phyloP scores from a whole-genome alignment of 2,888 invertebrate genomes.

The Melanophora roralis region DNA sequence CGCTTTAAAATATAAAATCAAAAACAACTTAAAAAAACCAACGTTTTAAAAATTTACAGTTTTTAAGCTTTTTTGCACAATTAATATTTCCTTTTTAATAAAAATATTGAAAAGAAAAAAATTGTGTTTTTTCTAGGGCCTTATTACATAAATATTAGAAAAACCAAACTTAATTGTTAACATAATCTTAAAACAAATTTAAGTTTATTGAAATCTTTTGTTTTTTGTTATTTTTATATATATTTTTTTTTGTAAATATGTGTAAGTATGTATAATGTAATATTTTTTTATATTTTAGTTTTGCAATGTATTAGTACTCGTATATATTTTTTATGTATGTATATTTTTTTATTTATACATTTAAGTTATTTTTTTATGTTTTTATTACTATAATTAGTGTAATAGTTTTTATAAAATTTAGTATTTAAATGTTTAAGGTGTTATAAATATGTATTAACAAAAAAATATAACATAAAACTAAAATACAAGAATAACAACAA shows the following conservation, averaged over 20 bases:
- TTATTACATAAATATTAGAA: constrained; percentile 54
- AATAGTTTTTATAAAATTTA: constrained; percentile 58
- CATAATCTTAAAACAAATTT: constrained; percentile 64
- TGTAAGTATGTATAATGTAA: constrained; percentile 67
- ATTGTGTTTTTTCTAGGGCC: constrained; percentile 61
- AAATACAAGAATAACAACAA: constrained; percentile 64
- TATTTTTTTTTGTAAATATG: constrained; percentile 49
- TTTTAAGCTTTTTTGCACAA: constrained; percentile 65
- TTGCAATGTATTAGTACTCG: constrained; percentile 56
- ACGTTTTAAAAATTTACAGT: constrained; percentile 71
- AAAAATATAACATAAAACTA: constrained; percentile 64
- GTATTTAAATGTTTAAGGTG: constrained; percentile 67
- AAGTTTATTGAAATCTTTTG: constrained; percentile 6
- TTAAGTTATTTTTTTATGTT: constrained; percentile 36
- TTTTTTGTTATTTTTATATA: constrained; percentile 40
- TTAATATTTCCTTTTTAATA: constrained; percentile 55
- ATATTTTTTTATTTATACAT: constrained; percentile 55
- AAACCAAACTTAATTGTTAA: constrained; percentile 67
- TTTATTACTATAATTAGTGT: constrained; percentile 30
- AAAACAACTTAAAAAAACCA: constrained; percentile 23
- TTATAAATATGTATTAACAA: constrained; percentile 66
- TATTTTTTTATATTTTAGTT: constrained; percentile 57
- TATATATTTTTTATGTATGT: constrained; percentile 29
- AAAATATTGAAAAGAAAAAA: constrained; percentile 66
- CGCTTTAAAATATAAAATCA: constrained; percentile 51